A percentile compares a stretch with the other conserved stretches of the same genome.
Conservation (phyloP, 2,797 vertebrate genomes). For the Spinus olivaceus region DNA sequence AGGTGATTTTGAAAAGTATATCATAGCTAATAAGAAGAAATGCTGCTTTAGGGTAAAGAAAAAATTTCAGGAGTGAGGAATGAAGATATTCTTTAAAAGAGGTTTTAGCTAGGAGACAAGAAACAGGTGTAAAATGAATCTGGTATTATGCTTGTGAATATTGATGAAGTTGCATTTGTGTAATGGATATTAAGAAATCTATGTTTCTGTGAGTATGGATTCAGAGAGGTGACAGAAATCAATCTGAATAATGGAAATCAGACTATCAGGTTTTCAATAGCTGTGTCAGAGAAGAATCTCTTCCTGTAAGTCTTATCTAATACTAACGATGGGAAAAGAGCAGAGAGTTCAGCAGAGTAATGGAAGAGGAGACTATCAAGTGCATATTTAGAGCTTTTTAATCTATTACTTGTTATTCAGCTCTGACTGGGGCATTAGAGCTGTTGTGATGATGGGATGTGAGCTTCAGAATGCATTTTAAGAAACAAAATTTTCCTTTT, state of each 20-base stretch:
- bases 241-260: slow-evolving; percentile 4
- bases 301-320: background rate
- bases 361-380: background rate
- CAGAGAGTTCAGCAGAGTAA: background rate
- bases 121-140: slow-evolving; percentile 10
- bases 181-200: slow-evolving; percentile 3
- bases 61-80: background rate
- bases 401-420: slow-evolving; percentile 8
- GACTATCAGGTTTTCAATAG: background rate
- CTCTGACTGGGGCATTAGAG: background rate
- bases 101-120: background rate
- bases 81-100: background rate
- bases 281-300: background rate
- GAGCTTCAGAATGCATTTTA: slow-evolving; percentile 11
- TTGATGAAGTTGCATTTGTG: background rate
- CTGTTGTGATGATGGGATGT: slow-evolving; percentile 1
- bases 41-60: background rate
- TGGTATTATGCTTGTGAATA: slow-evolving; percentile 7
- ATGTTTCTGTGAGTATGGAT: background rate
- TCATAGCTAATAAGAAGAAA: slow-evolving; percentile 26
- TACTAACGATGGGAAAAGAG: background rate
- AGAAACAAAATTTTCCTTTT: background rate
- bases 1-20: slow-evolving; percentile 10
- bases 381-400: slow-evolving; percentile 4
- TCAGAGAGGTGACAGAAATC: background rate